Evolutionary conservation across 2,888 invertebrate species (phyloP), one percentile per base, ranked within the genome.

Genomic region (Chironomus tentans): DNA sequence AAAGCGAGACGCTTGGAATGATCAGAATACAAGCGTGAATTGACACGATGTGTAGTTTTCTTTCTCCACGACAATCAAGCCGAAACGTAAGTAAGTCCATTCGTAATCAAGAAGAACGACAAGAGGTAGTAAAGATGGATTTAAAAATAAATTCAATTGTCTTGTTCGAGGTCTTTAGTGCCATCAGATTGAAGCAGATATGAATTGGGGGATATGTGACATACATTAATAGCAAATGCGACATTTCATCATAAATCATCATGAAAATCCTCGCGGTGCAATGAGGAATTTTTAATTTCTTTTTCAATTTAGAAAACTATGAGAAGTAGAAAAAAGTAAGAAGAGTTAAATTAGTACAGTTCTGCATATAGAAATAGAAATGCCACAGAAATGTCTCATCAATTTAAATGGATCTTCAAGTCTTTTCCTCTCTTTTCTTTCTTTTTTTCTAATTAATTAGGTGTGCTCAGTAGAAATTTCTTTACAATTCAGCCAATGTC

Each of bases 71-170:
- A 15, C 74, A 74, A 74, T 62, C 72, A 15, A 28, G 18, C 18
- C 68, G 74, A 65, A 22, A n/a, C n/a, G n/a, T n/a, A n/a, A n/a
- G n/a, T n/a, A 10, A 21, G 74, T 72, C 72, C 72, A 72, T 24
- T 18, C 46, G 21, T 18, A 47, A 65, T 65, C 50, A 56, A 71
- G 24, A 21, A 21, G 62, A 47, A 62, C n/a, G 22, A 62, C 65
- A 74, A 22, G 74, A 68, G 21, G 24, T 12, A 22, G 46, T 47
- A 46, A 74, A 74, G 48, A 74, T 74, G 74, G 74, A 74, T 74
- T 74, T 74, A 74, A 68, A 74, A 74, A 74, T 74, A 74, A 65
- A 74, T 68, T 74, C 74, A 68, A 74, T 74, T 74, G 74, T 68
- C 65, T 68, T 38, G 38, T 38, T 38, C 38, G 38, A 38, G 38